Evolutionary conservation across 2,888 invertebrate species (phyloP).

Genomic region (Noctua comes): DNA sequence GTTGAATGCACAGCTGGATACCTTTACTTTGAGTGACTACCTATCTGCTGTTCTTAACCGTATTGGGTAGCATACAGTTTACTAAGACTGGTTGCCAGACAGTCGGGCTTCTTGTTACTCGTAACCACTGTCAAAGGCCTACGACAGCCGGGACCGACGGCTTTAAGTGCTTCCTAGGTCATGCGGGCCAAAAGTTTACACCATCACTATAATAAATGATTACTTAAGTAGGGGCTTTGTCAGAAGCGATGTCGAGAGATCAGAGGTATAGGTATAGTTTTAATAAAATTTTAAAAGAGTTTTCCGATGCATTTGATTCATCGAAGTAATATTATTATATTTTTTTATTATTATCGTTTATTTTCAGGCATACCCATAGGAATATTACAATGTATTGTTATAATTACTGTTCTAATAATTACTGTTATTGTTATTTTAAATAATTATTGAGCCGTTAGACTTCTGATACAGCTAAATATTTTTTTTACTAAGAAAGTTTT

Average conservation of each 20-base stretch:
- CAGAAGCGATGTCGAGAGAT: neutral
- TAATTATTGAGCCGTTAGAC: neutral
- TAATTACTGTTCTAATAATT: no score
- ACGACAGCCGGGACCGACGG: neutral
- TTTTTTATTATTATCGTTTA: neutral
- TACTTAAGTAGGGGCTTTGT: neutral
- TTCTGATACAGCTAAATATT: neutral
- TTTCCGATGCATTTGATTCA: neutral
- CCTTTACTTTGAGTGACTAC: neutral
- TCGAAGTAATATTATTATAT: neutral
- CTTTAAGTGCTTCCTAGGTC: neutral
- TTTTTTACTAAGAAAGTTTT: neutral
- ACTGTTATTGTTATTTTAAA: no score
- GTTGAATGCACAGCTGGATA: neutral
- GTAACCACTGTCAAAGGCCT: neutral
- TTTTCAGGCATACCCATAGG: no score
- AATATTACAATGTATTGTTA: neutral
- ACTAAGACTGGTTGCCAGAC: neutral
- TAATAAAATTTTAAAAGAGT: neutral
- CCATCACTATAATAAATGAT: neutral
- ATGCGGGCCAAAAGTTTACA: neutral
- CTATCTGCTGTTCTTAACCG: neutral
- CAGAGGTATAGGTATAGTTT: neutral
- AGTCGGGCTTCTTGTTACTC: neutral
- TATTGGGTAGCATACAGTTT: neutral